These are phyloP conservation scores for Heliothis subflexa DNA, from an alignment of 1,140 invertebrate genomes.

Conservation along the genomic window DNA sequence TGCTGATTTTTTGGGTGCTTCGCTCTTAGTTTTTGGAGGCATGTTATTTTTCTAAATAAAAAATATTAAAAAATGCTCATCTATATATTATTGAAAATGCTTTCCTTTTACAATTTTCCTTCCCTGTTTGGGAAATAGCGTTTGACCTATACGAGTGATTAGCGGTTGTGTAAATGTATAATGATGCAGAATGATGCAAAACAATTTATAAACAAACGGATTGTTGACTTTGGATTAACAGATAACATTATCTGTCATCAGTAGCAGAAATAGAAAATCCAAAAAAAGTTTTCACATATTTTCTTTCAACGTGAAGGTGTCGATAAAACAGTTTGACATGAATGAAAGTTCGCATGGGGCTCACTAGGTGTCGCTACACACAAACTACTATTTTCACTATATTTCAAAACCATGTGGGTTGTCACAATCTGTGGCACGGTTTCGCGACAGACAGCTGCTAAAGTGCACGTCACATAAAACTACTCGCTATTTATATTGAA, in stretches of 20 bases:
- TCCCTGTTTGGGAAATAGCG: neutral
- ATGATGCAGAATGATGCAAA: neutral
- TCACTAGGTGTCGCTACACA: constrained; percentile 29
- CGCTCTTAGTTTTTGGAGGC: constrained; percentile 72
- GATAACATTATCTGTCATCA: too few species aligned
- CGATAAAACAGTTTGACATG: constrained; percentile 17
- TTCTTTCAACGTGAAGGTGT: neutral
- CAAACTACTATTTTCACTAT: neutral
- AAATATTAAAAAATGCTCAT: neutral
- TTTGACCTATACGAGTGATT: too few species aligned
- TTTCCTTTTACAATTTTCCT: neutral
- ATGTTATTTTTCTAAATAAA: constrained; percentile 51
- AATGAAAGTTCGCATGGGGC: neutral
- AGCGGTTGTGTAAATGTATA: too few species aligned
- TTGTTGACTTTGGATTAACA: neutral
- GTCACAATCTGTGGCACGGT: constrained; percentile 49
- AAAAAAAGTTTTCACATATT: constrained; percentile 5
- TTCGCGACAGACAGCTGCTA: constrained; percentile 56
- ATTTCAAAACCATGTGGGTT: constrained; percentile 33
- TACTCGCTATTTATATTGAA: constrained; percentile 27
- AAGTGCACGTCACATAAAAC: constrained; percentile 53
- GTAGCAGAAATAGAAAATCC: neutral
- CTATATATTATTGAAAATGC: neutral
- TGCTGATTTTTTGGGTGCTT: constrained; percentile 63
- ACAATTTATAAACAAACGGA: neutral